phyloP scores from a whole-genome alignment of 1,140 invertebrate genomes.

The Condylostylus longicornis region DNA sequence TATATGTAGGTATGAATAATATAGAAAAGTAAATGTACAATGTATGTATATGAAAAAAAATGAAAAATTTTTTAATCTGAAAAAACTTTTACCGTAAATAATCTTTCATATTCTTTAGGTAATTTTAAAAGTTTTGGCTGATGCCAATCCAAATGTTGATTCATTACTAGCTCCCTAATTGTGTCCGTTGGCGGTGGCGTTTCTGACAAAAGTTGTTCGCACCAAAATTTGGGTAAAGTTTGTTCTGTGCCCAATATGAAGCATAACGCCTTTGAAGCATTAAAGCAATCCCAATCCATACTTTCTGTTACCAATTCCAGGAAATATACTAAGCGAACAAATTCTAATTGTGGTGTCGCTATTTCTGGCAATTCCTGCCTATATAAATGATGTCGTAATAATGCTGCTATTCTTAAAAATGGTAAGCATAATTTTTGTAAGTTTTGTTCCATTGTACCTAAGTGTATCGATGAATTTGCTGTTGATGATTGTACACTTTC shows the following conservation, averaged over 20 bases:
- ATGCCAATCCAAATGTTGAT: constrained; percentile 58
- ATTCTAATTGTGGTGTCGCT: constrained; percentile 45
- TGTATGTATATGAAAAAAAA: too few species aligned
- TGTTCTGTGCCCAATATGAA: constrained; percentile 34
- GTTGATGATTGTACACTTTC: constrained; percentile 27
- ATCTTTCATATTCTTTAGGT: constrained; percentile 78
- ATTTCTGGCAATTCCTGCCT: constrained; percentile 60
- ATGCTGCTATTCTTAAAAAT: constrained; percentile 66
- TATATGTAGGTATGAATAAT: background rate
- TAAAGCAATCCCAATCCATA: constrained; percentile 49
- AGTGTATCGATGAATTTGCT: constrained; percentile 1
- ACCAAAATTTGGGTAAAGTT: constrained; percentile 45
- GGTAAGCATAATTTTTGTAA: constrained; percentile 66
- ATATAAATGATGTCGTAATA: constrained; percentile 76
- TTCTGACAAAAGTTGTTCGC: constrained; percentile 41
- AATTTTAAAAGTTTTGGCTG: constrained; percentile 66
- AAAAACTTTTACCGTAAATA: constrained; percentile 62
- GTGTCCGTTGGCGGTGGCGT: constrained; percentile 38
- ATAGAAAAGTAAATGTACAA: background rate
- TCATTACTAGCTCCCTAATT: constrained; percentile 44
- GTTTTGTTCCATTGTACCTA: constrained; percentile 37
- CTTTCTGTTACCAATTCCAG: constrained; percentile 54
- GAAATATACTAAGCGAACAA: constrained; percentile 56
- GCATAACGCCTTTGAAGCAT: constrained; percentile 48
- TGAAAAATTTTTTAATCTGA: constrained; percentile 2